Evolutionary conservation across 2,888 invertebrate species (phyloP).

Genomic region (Drosophila antonietae): DNA sequence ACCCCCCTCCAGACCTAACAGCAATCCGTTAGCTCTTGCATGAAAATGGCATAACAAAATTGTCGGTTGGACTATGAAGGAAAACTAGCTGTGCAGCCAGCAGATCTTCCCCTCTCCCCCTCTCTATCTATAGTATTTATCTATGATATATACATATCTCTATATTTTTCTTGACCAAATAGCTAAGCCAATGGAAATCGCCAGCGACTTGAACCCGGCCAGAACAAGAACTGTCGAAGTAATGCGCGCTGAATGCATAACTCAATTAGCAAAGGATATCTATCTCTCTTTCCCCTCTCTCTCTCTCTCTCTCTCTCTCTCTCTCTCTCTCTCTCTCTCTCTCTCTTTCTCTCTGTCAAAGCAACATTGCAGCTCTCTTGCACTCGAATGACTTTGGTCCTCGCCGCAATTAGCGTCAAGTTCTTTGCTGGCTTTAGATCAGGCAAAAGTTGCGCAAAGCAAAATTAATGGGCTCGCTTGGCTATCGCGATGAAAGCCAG

Average conservation of each 20-base stretch:
- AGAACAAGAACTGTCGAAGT: not conserved
- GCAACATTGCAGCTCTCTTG: not conserved
- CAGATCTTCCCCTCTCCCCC: no score
- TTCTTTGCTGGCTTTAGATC: conserved; percentile 12
- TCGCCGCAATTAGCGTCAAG: conserved; percentile 41
- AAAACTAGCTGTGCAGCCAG: not conserved
- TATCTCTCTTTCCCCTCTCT: not conserved
- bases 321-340: not conserved
- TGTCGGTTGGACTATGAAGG: conserved; percentile 26
- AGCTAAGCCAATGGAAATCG: conserved; percentile 25
- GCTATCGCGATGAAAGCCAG: conserved; percentile 72
- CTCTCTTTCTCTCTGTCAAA: not conserved
- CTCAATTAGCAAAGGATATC: conserved; percentile 5
- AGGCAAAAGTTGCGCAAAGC: conserved; percentile 29
- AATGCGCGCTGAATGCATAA: not conserved
- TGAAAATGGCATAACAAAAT: conserved; percentile 65
- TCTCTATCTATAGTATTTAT: not conserved
- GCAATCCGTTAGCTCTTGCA: conserved; percentile 49
- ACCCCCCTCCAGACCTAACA: no score
- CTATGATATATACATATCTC: not conserved
- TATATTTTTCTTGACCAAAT: conserved; percentile 45
- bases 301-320: not conserved
- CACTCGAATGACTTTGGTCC: not conserved
- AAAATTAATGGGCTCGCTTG: conserved; percentile 57
- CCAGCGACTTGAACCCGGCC: conserved; percentile 31